phyloP scores from a whole-genome alignment of 2,888 invertebrate species.

The Dinocampus coccinellae region DNA sequence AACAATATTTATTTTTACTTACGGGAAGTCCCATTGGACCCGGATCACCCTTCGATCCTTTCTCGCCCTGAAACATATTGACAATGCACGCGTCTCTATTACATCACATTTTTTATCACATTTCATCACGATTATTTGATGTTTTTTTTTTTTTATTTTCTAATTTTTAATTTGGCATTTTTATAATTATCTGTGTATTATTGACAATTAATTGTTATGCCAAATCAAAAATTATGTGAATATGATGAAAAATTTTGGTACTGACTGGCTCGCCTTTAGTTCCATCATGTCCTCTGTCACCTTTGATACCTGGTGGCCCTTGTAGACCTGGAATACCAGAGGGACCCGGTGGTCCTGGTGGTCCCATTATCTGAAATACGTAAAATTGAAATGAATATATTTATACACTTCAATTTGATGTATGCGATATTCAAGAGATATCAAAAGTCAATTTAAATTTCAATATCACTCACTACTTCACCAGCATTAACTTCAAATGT shows the following conservation, averaged over 20 bases:
- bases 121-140: no score
- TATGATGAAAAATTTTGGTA: conserved; percentile 45
- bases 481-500: conserved; percentile 82
- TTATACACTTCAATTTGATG: no score
- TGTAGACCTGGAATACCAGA: conserved; percentile 80
- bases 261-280: conserved; percentile 86
- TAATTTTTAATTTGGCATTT: background rate
- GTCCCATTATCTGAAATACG: conserved; percentile 72
- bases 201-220: background rate
- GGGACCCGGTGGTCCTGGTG: conserved; percentile 84
- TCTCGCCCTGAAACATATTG: conserved; percentile 80
- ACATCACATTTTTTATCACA: no score
- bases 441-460: background rate
- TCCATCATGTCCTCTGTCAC: conserved; percentile 87
- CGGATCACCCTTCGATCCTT: conserved; percentile 85
- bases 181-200: no score
- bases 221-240: conserved; percentile 11
- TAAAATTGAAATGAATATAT: conserved; percentile 11
- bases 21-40: conserved; percentile 98
- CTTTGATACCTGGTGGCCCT: conserved; percentile 88
- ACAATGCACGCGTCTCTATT: no score
- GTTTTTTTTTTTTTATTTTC: no score
- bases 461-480: conserved; percentile 76
- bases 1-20: conserved; percentile 70
- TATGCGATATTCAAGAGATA: background rate